These are phyloP conservation scores for Craterocephalus amniculus DNA, from an alignment of 2,797 vertebrate genomes.

Conservation along the genomic window DNA sequence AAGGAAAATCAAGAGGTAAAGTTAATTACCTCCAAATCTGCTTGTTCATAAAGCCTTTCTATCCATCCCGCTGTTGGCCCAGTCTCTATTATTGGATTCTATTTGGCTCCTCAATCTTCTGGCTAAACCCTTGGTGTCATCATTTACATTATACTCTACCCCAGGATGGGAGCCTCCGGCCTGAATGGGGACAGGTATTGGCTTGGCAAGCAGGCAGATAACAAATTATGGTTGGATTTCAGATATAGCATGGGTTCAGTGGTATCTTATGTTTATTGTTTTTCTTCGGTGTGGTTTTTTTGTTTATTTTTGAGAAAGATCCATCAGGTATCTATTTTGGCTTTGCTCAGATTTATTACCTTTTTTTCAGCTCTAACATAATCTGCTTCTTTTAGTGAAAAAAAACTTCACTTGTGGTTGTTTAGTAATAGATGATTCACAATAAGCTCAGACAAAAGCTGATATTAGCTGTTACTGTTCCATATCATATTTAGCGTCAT, in stretches of 20 bases:
- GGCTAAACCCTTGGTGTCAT: slow-evolving; percentile 33
- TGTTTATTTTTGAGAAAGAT: background rate
- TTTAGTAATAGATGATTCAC: background rate
- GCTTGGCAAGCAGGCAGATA: background rate
- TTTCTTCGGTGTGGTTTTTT: background rate
- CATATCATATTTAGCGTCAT: background rate
- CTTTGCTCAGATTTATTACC: background rate
- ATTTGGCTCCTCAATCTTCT: slow-evolving; percentile 76
- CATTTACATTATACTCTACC: slow-evolving; percentile 16
- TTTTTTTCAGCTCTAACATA: background rate
- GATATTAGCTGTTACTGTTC: background rate
- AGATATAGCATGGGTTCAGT: too few relatives aligned
- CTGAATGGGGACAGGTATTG: slow-evolving; percentile 19
- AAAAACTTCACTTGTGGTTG: background rate
- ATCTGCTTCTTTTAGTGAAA: background rate
- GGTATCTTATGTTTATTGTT: background rate
- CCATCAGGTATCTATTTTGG: background rate
- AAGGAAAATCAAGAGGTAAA: slow-evolving; percentile 34
- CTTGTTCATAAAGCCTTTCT: slow-evolving; percentile 4
- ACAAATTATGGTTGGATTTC: too few relatives aligned
- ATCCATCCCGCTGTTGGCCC: slow-evolving; percentile 54
- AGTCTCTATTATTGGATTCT: slow-evolving; percentile 55
- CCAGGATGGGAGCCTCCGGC: slow-evolving; percentile 26
- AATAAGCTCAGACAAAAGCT: too few relatives aligned
- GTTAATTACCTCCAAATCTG: slow-evolving; percentile 26